Conservation (phyloP, 2,113 vertebrate species). For the Loxodonta africana region DNA sequence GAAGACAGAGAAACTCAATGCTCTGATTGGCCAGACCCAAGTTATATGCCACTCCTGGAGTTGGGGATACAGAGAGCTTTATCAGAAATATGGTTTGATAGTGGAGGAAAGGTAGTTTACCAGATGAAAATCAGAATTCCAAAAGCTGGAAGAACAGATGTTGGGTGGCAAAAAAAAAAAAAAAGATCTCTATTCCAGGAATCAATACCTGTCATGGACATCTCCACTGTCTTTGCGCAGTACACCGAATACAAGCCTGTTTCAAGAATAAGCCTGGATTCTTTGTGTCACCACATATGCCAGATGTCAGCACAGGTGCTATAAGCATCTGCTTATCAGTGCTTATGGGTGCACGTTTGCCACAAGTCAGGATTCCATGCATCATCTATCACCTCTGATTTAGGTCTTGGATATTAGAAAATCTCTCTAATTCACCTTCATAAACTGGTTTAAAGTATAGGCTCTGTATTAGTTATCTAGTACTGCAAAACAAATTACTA, state of each 20-base stretch:
- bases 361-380: background rate
- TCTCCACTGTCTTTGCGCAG: background rate
- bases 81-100: background rate
- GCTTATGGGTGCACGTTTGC: background rate
- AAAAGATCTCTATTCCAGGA: background rate
- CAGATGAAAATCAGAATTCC: background rate
- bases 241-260: background rate
- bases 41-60: background rate
- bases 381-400: background rate
- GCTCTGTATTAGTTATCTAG: background rate
- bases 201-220: background rate
- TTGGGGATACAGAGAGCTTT: background rate
- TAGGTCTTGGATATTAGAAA: slow-evolving; percentile 32
- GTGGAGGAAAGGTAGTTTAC: background rate
- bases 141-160: background rate
- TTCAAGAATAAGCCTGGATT: slow-evolving; percentile 47
- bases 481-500: background rate
- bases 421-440: background rate
- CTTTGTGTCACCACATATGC: background rate
- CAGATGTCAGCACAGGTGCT: background rate
- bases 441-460: background rate
- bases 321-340: slow-evolving; percentile 28
- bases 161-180: background rate
- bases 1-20: background rate
- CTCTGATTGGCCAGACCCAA: background rate